A percentile compares a stretch with the other conserved stretches of the same genome.
Evolutionary conservation across 2,888 invertebrate genomes (phyloP).

Genomic region (Pachymerium ferrugineum): DNA sequence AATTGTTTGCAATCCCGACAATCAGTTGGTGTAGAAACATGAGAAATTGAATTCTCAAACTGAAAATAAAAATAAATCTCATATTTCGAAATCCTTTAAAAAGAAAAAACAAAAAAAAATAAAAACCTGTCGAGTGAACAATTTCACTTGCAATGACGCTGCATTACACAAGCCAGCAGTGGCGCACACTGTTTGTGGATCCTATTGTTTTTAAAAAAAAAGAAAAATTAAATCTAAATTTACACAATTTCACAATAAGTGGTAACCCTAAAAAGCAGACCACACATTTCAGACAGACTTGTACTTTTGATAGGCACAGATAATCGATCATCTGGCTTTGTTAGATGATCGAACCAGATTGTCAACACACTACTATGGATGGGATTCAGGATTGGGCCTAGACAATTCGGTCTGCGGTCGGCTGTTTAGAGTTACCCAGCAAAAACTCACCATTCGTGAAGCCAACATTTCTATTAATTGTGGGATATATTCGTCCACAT

Average conservation of each 20-base stretch:
- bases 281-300: no score
- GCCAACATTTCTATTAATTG: conserved; percentile 79
- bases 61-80: neutral
- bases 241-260: neutral
- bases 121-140: neutral
- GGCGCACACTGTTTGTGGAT: conserved; percentile 36
- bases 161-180: conserved; percentile 36
- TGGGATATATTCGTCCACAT: conserved; percentile 79
- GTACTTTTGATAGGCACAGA: neutral
- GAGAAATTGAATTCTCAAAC: neutral
- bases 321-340: no score
- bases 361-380: no score
- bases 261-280: neutral
- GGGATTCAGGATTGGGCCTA: no score
- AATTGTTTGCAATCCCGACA: conserved; percentile 43
- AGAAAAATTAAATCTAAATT: neutral
- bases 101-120: neutral
- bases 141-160: conserved; percentile 25
- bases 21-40: conserved; percentile 34
- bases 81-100: neutral
- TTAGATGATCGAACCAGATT: no score
- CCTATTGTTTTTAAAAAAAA: conserved; percentile 30
- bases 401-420: no score
- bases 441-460: conserved; percentile 64
- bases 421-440: no score